Conservation (phyloP, 2,113 vertebrate genomes). For the Leiothrix lutea region DNA sequence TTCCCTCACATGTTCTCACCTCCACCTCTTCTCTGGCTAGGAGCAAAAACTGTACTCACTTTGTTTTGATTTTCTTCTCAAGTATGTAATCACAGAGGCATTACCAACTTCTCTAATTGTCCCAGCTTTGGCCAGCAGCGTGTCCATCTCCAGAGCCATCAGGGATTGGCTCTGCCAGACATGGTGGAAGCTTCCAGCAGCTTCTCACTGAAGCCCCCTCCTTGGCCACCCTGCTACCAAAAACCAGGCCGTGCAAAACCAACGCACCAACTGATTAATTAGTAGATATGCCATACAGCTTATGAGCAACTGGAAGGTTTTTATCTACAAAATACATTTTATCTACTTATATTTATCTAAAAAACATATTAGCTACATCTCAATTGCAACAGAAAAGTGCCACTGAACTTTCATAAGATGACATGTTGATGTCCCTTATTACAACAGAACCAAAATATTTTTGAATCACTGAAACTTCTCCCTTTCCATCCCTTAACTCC, state of each 20-base stretch:
- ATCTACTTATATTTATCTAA: not conserved
- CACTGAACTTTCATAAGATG: not conserved
- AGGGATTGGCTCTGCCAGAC: fast-evolving
- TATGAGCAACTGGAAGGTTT: not conserved
- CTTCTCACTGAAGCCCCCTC: not conserved
- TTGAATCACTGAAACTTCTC: not conserved
- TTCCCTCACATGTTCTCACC: not conserved
- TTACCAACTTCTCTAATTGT: not conserved
- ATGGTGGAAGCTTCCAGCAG: not conserved
- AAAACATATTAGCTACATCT: not conserved
- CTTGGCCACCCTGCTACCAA: fast-evolving
- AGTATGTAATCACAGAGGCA: fast-evolving
- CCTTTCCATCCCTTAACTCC: not conserved
- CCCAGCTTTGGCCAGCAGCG: not conserved
- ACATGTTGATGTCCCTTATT: not conserved
- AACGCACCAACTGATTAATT: not conserved
- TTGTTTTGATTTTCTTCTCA: not conserved
- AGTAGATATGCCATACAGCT: not conserved
- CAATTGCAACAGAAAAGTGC: not conserved
- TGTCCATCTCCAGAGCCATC: not conserved
- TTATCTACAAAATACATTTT: not conserved
- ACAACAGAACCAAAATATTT: not conserved
- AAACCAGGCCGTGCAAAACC: not conserved
- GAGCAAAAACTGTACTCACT: not conserved
- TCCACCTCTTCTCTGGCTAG: not conserved